Conservation (phyloP, 2,113 vertebrate genomes). For the Salvelinus sp. region DNA sequence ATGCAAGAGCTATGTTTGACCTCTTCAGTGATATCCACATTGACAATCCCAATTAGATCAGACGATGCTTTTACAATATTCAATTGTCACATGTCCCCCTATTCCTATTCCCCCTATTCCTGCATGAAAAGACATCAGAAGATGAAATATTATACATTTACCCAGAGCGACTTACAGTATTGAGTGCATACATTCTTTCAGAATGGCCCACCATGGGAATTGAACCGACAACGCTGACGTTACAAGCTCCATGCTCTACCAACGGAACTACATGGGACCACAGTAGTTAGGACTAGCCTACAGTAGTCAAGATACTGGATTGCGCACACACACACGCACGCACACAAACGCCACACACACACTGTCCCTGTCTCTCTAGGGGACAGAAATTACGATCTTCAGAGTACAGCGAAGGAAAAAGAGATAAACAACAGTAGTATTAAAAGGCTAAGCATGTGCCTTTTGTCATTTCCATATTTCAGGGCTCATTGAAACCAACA, state of each 20-base stretch:
- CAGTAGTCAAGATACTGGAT: background rate
- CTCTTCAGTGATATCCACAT: background rate
- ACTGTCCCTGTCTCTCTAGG: background rate
- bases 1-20: background rate
- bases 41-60: background rate
- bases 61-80: background rate
- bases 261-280: too few relatives aligned
- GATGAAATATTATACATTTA: background rate
- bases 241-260: too few relatives aligned
- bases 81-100: background rate
- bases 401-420: background rate
- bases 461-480: constrained; percentile 7
- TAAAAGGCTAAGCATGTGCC: constrained; percentile 11
- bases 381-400: background rate
- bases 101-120: too few relatives aligned
- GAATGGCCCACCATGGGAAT: too few relatives aligned
- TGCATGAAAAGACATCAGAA: too few relatives aligned
- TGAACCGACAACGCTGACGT: too few relatives aligned
- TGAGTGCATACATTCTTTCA: too few relatives aligned
- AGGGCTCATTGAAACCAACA: constrained; percentile 8
- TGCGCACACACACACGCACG: background rate
- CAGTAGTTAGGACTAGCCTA: background rate
- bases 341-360: background rate
- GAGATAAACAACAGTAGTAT: background rate
- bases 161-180: background rate